Evolutionary conservation across 2,113 vertebrate species (phyloP).

Genomic region (Corythoichthys haematopterus): DNA sequence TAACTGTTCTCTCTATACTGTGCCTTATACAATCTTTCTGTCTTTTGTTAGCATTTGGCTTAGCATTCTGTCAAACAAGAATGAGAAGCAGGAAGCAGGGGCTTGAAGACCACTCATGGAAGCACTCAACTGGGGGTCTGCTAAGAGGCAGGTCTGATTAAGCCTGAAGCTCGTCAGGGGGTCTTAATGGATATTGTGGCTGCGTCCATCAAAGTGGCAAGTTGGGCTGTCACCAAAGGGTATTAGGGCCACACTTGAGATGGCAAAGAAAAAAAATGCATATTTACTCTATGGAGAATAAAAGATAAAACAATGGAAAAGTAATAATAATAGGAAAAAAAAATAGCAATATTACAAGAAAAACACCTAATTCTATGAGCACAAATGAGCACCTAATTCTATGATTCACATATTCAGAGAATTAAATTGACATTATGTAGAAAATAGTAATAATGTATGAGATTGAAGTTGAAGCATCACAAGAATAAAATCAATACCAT

Average conservation of each 20-base stretch:
- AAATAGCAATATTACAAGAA: no score
- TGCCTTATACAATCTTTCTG: conserved; percentile 58
- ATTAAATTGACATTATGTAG: no score
- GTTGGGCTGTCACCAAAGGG: background rate
- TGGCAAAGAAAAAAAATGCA: background rate
- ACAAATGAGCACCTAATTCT: no score
- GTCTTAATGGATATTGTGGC: conserved; percentile 49
- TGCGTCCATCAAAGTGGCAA: conserved; percentile 42
- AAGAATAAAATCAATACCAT: background rate
- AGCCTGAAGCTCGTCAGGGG: conserved; percentile 50
- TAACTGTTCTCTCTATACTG: conserved; percentile 62
- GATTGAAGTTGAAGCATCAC: background rate
- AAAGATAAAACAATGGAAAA: no score
- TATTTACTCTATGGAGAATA: background rate
- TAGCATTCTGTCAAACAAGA: conserved; percentile 62
- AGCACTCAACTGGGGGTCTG: conserved; percentile 55
- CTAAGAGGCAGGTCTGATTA: conserved; percentile 57
- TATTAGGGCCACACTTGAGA: background rate
- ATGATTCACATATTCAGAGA: no score
- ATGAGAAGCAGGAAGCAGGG: conserved; percentile 52
- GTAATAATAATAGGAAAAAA: no score
- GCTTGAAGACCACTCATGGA: conserved; percentile 42
- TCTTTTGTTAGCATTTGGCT: conserved; percentile 68
- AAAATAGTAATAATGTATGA: background rate
- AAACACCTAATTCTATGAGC: background rate